Evolutionary conservation across 1,140 invertebrate genomes (phyloP).

Genomic region (Drosophila mojavensis): DNA sequence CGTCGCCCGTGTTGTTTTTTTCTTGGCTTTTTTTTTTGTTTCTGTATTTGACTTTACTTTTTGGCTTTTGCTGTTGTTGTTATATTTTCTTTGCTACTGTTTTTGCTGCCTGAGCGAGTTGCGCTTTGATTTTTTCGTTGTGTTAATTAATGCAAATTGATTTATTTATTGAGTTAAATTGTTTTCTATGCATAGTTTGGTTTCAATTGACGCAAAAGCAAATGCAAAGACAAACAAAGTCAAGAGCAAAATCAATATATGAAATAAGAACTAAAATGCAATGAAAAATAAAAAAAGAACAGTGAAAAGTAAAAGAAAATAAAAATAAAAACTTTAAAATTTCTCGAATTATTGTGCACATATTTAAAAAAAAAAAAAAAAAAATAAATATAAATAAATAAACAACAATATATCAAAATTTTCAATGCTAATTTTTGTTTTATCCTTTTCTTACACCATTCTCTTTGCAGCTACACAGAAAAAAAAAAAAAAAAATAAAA

Average conservation of each 20-base stretch:
- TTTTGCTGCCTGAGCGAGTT: slow-evolving; percentile 46
- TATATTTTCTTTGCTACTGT: slow-evolving; percentile 2
- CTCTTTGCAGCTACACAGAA: slow-evolving; percentile 69
- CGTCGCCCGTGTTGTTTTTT: slow-evolving; percentile 30
- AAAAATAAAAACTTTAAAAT: background rate
- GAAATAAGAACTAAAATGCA: slow-evolving; percentile 2
- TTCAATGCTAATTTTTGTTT: slow-evolving; percentile 35
- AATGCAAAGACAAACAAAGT: slow-evolving; percentile 9
- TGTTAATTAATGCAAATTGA: slow-evolving; percentile 62
- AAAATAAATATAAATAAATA: background rate
- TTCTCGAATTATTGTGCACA: background rate
- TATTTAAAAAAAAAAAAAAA: too few species aligned
- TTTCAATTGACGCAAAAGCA: slow-evolving; percentile 25
- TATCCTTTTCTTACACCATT: slow-evolving; percentile 43
- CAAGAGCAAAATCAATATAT: slow-evolving; percentile 24
- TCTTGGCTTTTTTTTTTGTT: slow-evolving; percentile 6
- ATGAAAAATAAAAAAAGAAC: background rate
- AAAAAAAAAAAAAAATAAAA: slow-evolving; percentile 37
- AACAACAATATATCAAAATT: slow-evolving; percentile 11
- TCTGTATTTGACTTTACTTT: slow-evolving; percentile 1
- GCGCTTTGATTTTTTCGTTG: slow-evolving; percentile 50
- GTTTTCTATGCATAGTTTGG: slow-evolving; percentile 29
- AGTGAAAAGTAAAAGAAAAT: slow-evolving; percentile 7
- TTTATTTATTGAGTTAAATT: slow-evolving; percentile 40
- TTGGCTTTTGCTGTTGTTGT: background rate